Base-by-base conservation (phyloP, 2,888 invertebrate genomes). In the Tribolium freemani region DNA sequence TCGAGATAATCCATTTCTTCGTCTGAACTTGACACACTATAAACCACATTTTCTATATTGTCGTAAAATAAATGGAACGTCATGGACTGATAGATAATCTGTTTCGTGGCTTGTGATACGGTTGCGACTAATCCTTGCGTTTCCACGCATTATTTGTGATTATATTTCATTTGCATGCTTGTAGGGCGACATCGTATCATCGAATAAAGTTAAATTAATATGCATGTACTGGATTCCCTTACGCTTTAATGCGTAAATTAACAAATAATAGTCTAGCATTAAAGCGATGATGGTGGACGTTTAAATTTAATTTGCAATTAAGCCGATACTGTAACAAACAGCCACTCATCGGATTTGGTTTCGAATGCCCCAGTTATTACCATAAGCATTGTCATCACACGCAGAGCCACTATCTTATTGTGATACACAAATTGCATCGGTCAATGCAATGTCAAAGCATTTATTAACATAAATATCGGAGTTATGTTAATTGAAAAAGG, bases 171-270 rank as follows among this genome's bases (percentile, higher is more conserved):
- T 71, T 71, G 66, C 60, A 71, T 71, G 64, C 56, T 45, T 66
- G 45, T 66, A 50, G 16, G 51, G 46, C 53, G 30, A 45, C 20
- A 26, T 58, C 51, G 53, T 53, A 60, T 38, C 66, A 50, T 5
- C 57, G 68, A 60, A 26, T 50, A 70, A 70, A 69, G 60, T 71
- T 73, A 63, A 76, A 76, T 76, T 76, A 75, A 76, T 77, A 76
- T 77, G 77, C 77, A 76, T 75, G 71, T 48, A 72, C 64, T 64
- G 70, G 57, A 56, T 45, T 13, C 71, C 61, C 69, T 74, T 70
- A 71, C 71, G 75, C 72, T 74, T 76, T 73, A 71, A 73, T 76
- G 76, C 75, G 74, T 72, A 73, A 78, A 76, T 78, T 75, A 76
- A 75, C 75, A 67, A 74, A 75, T 72, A 70, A 75, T 72, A 63